A percentile compares a stretch with the other conserved stretches of the same genome.
Conservation (phyloP, 2,113 vertebrate species). For the Polyodon spathula region DNA sequence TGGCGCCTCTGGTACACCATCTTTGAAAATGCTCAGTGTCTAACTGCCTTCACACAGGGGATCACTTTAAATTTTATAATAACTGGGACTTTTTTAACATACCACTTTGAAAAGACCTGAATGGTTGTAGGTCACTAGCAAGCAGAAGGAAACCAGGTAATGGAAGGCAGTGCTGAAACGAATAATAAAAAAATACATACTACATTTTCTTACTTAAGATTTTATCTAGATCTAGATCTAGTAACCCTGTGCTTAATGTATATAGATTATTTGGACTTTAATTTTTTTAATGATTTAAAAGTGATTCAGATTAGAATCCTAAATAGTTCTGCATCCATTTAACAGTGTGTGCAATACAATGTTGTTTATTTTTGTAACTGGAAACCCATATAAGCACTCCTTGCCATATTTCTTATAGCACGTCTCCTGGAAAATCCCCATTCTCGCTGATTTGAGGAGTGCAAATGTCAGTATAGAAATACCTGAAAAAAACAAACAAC, state of each 20-base stretch:
- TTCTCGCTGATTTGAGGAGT: constrained; percentile 88
- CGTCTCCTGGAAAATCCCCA: constrained; percentile 94
- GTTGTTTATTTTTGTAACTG: background rate
- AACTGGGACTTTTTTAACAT: constrained; percentile 36
- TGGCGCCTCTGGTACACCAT: too few relatives aligned
- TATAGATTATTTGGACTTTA: background rate
- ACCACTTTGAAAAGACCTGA: constrained; percentile 79
- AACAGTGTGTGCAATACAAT: too few relatives aligned
- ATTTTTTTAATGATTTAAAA: too few relatives aligned
- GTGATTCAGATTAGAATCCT: too few relatives aligned
- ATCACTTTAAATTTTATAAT: too few relatives aligned
- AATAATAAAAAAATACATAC: constrained; percentile 8
- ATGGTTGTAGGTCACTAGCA: constrained; percentile 77
- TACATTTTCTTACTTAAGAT: too few relatives aligned
- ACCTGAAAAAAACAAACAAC: constrained; percentile 48
- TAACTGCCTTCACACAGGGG: too few relatives aligned
- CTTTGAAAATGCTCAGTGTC: too few relatives aligned
- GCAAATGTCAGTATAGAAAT: constrained; percentile 87
- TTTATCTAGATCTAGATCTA: too few relatives aligned
- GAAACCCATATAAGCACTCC: constrained; percentile 20
- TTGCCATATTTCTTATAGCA: constrained; percentile 86
- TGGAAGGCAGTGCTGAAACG: constrained; percentile 76
- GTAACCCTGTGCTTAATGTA: background rate
- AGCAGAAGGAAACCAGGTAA: constrained; percentile 91
- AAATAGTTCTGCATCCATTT: too few relatives aligned